phyloP scores from a whole-genome alignment of 2,113 vertebrate genomes.

The Daboia siamensis region DNA sequence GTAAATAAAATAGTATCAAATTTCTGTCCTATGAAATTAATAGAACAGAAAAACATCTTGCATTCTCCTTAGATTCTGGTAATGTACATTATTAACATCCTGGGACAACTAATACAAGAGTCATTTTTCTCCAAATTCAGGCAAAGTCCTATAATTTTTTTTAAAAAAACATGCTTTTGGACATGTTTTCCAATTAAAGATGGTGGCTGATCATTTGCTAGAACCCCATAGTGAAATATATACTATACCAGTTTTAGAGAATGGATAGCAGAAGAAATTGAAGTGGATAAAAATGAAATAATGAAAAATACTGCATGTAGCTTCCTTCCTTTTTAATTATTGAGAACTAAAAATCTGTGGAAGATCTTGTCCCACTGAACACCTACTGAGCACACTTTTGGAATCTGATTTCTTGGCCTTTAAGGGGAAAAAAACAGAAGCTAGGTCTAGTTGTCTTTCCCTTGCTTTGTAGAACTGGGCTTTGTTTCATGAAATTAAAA shows the following conservation, averaged over 20 bases:
- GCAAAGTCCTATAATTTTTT: not conserved
- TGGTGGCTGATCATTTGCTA: not conserved
- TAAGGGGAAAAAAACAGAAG: conserved; percentile 70
- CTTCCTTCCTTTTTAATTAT: not conserved
- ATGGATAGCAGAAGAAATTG: not conserved
- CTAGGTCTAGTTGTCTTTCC: conserved; percentile 58
- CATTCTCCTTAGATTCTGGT: not conserved
- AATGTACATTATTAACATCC: not conserved
- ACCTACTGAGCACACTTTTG: conserved; percentile 71
- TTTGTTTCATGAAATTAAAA: conserved; percentile 63
- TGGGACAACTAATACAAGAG: not conserved
- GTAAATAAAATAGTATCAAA: not conserved
- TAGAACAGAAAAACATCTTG: conserved; percentile 11
- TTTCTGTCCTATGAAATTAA: not conserved
- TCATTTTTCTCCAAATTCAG: conserved; percentile 9
- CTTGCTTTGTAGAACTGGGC: conserved; percentile 61
- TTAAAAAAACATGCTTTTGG: not conserved
- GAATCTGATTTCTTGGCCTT: conserved; percentile 67
- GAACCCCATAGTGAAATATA: conserved; percentile 2
- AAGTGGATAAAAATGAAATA: conserved; percentile 5
- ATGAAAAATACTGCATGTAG: conserved; percentile 51
- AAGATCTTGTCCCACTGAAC: conserved; percentile 66
- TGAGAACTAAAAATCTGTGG: conserved; percentile 39
- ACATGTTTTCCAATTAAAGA: conserved; percentile 5
- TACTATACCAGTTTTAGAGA: conserved; percentile 29